Conservation (phyloP, 2,113 vertebrate genomes). For the Vulpes ferrilata region DNA sequence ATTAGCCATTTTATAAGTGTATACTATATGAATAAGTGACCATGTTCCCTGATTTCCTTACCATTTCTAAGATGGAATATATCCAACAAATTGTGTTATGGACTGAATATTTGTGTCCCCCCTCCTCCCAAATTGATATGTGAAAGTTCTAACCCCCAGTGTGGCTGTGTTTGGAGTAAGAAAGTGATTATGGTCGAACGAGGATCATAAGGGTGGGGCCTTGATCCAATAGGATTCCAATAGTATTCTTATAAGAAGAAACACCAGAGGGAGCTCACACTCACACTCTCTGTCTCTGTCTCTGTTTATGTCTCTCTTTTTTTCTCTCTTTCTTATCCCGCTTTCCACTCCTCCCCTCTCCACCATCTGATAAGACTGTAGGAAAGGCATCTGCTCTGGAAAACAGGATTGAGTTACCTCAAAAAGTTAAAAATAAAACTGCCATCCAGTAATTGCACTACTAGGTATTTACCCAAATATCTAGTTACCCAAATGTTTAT, state of each 20-base stretch:
- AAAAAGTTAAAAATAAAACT: neutral
- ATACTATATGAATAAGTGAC: neutral
- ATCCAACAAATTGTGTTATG: neutral
- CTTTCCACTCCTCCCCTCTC: neutral
- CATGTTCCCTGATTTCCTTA: neutral
- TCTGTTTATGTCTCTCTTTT: neutral
- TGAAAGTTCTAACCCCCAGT: neutral
- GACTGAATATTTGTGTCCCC: neutral
- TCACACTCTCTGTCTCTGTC: neutral
- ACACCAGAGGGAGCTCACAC: neutral
- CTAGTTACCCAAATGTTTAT: neutral
- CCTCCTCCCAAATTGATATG: neutral
- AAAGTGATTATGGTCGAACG: neutral
- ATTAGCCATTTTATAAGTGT: neutral
- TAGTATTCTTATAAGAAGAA: neutral
- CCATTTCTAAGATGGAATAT: neutral
- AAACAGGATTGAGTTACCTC: neutral
- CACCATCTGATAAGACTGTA: neutral
- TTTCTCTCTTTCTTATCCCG: neutral
- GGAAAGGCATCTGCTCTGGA: neutral
- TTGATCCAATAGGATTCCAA: neutral
- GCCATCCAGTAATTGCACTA: neutral
- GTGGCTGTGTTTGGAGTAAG: neutral
- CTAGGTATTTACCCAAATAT: neutral
- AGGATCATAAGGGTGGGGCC: neutral